These are phyloP conservation scores for Crotalus viridis DNA, from an alignment of 2,113 vertebrate genomes.

Conservation along the genomic window DNA sequence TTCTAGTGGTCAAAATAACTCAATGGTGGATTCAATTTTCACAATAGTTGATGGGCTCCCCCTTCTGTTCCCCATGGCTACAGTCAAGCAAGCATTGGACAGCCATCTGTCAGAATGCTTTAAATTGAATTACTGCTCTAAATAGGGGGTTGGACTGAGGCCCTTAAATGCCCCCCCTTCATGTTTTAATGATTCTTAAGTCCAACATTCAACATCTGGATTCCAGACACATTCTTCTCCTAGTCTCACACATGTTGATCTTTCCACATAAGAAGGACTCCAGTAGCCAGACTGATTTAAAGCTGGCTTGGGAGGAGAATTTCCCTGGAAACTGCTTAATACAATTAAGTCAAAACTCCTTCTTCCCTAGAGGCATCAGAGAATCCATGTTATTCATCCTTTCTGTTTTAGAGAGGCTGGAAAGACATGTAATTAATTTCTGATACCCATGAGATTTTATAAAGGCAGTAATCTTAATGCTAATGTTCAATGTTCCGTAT, in stretches of 20 bases:
- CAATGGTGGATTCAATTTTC: neutral
- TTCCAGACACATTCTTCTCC: neutral
- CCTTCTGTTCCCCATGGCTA: neutral
- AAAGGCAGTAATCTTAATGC: neutral
- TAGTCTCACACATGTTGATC: neutral
- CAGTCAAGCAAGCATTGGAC: neutral
- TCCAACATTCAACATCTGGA: constrained; percentile 21
- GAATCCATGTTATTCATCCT: neutral
- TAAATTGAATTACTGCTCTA: neutral
- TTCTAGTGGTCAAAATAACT: neutral
- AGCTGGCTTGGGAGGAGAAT: neutral
- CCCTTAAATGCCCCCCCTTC: neutral
- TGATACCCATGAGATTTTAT: neutral
- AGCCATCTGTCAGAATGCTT: neutral
- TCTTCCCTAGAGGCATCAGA: neutral
- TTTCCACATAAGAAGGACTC: constrained; percentile 29
- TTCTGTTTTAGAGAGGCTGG: neutral
- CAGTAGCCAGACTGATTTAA: neutral
- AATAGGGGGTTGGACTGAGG: neutral
- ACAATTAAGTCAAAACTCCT: neutral
- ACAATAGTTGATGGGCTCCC: neutral
- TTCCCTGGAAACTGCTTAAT: constrained; percentile 2
- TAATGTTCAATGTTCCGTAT: neutral
- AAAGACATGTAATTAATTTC: neutral
- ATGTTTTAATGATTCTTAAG: neutral